Conservation (phyloP, 2,888 invertebrate species). For the Aquatica leii region DNA sequence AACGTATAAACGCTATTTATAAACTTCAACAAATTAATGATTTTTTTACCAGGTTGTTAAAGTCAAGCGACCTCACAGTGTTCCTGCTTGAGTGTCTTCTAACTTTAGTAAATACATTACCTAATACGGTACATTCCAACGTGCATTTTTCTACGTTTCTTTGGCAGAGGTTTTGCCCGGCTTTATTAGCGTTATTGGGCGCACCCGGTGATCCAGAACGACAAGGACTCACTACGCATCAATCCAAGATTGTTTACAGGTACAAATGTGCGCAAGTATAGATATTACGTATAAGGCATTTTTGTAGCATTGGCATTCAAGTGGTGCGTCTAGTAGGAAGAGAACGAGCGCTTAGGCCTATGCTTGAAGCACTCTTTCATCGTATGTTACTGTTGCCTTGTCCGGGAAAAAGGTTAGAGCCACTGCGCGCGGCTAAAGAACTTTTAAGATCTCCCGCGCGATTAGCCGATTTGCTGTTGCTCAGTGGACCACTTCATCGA, state of each 20-base stretch:
- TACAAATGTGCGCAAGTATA: slow-evolving; percentile 55
- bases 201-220: slow-evolving; percentile 84
- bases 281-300: background rate
- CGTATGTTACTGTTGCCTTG: slow-evolving; percentile 90
- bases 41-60: slow-evolving; percentile 70
- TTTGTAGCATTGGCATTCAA: slow-evolving; percentile 83
- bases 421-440: slow-evolving; percentile 83
- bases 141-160: slow-evolving; percentile 87
- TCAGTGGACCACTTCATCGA: slow-evolving; percentile 66
- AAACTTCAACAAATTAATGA: background rate
- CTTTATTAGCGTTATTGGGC: slow-evolving; percentile 85
- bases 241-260: slow-evolving; percentile 91
- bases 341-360: slow-evolving; percentile 86
- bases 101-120: slow-evolving; percentile 83
- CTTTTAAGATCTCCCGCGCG: slow-evolving; percentile 80
- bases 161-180: slow-evolving; percentile 94
- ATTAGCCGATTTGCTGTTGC: slow-evolving; percentile 75
- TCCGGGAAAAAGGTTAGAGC: slow-evolving; percentile 84
- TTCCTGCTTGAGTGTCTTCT: slow-evolving; percentile 88
- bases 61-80: slow-evolving; percentile 72
- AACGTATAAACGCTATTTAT: slow-evolving; percentile 63
- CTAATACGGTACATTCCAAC: slow-evolving; percentile 83
- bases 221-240: slow-evolving; percentile 80
- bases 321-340: slow-evolving; percentile 88
- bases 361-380: slow-evolving; percentile 92